Evolutionary conservation across 2,888 invertebrate species (phyloP).

Genomic region (Lycophotia porphyrea): DNA sequence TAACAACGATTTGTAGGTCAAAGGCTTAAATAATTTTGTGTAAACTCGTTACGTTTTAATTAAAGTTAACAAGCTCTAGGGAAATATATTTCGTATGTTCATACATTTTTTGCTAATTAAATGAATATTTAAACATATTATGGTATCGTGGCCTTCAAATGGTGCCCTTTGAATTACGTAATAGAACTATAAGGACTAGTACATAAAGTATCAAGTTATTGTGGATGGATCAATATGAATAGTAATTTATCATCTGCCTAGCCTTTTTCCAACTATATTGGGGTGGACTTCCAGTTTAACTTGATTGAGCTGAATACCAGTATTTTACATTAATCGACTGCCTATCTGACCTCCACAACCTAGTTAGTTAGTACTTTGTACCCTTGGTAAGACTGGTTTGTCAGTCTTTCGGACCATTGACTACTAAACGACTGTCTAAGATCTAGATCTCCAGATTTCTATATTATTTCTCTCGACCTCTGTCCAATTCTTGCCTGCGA

Average conservation of each 20-base stretch:
- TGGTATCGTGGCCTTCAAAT: conserved; percentile 8
- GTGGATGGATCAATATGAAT: neutral
- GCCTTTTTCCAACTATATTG: neutral
- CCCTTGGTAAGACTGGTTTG: too few relatives aligned
- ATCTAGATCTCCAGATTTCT: too few relatives aligned
- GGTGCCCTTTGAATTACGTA: conserved; percentile 15
- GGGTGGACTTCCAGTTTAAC: neutral
- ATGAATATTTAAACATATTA: conserved; percentile 17
- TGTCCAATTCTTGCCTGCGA: too few relatives aligned
- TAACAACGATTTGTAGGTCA: conserved; percentile 42
- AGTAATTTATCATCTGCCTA: neutral
- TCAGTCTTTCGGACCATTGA: too few relatives aligned
- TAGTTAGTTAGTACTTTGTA: too few relatives aligned
- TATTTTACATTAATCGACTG: neutral
- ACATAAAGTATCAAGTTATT: conserved; percentile 5
- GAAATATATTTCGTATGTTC: conserved; percentile 46
- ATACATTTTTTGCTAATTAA: conserved; percentile 34
- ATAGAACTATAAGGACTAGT: neutral
- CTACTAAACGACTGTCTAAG: too few relatives aligned
- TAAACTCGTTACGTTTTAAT: conserved; percentile 48
- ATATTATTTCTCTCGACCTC: too few relatives aligned
- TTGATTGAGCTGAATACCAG: neutral
- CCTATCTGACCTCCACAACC: too few relatives aligned
- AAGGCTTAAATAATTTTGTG: conserved; percentile 35
- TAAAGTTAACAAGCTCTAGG: conserved; percentile 46